Evolutionary conservation across 37 sponge, comb jelly and placozoan species (phyloP), one percentile per base, ranked within the genome.

Genomic region (Trichoplax adhaerens): DNA sequence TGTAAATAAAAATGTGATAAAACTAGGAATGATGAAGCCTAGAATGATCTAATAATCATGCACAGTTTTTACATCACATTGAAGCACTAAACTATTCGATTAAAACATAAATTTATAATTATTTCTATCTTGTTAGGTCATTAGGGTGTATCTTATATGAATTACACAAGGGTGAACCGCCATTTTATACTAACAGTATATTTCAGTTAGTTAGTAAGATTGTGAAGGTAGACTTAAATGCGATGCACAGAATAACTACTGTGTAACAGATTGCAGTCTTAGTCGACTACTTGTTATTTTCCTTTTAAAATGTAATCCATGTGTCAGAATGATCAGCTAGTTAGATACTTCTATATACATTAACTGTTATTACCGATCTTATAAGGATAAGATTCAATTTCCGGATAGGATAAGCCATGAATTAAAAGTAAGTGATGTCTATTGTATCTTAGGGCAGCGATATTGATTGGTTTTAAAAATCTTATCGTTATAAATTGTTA

Each of bases 71-170:
- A 49, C 61, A n/a, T 55, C 3, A 48, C 2, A 65, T 2, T 64
- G 1, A 51, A 2, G 1, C 12, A 65, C 3, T 1, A 47, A 1
- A 2, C 2, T 4, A 48, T 68, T 2, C 29, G 29, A 29, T 29
- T 29, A 29, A 29, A 29, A 29, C 29, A 29, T 29, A 68, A 29
- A 54, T 48, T 54, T 47, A 68, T 48, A 68, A 65, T 59, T 1
- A 12, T 50, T 55, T 50, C 60, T 53, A 52, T 53, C 12, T 4
- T 46, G 65, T 47, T 52, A 82, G 83, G 88, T 78, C 94, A 0
- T 75, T 94, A 0, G 94, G 94, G 48, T 86, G 87, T 60, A 94
- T 94, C 68, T 75, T 94, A 46, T 94, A 86, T 79, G 94, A 94
- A 77, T 81, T 94, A 56, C 70, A 46, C 71, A 80, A 78, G 55